phyloP scores from a whole-genome alignment of 2,888 invertebrate species.

The Synergus itoensis region DNA sequence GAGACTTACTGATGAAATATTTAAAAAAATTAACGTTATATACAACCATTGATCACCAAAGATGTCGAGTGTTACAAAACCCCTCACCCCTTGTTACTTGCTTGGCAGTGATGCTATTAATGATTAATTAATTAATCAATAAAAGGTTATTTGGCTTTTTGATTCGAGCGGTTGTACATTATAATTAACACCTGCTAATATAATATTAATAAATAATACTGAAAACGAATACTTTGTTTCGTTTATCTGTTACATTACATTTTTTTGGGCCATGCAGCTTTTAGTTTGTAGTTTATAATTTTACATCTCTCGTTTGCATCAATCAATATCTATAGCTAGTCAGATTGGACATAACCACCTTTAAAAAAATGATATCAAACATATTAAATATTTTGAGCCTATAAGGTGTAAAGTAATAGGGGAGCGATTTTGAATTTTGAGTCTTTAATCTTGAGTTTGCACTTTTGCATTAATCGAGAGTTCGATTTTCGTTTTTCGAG shows the following conservation, averaged over 20 bases:
- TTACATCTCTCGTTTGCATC: neutral
- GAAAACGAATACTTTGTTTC: conserved; percentile 4
- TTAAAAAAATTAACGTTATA: neutral
- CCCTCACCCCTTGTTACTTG: conserved; percentile 60
- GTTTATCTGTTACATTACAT: neutral
- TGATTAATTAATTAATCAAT: conserved; percentile 42
- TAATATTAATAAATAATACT: neutral
- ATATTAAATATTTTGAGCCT: neutral
- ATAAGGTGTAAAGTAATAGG: neutral
- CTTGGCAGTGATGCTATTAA: conserved; percentile 68
- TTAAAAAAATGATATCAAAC: no score
- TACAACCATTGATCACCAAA: neutral
- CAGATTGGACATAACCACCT: neutral
- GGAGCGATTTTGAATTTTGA: neutral
- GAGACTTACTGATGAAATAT: neutral
- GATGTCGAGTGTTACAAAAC: conserved; percentile 30
- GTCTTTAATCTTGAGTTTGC: conserved; percentile 10
- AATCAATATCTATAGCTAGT: neutral
- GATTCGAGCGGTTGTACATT: conserved; percentile 25
- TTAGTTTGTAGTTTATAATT: neutral
- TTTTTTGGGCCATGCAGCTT: neutral
- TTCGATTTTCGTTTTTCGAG: conserved; percentile 32
- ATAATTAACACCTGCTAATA: conserved; percentile 25
- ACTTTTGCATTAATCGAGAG: neutral
- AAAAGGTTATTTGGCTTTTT: conserved; percentile 50